Evolutionary conservation across 2,888 invertebrate genomes (phyloP).

Genomic region (Lypha dubia): DNA sequence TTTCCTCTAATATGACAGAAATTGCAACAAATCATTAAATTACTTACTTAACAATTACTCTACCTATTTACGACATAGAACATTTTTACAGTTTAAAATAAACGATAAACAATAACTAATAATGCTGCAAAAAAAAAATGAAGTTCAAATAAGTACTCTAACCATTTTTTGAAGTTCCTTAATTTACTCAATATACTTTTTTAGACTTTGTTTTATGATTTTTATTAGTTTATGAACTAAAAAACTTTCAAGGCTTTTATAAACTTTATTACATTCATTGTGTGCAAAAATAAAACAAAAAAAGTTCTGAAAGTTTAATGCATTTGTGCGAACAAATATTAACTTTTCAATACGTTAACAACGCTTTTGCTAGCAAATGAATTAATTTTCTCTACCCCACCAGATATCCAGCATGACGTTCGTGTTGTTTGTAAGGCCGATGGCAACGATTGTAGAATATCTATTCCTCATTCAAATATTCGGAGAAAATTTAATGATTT

Average conservation of each 20-base stretch:
- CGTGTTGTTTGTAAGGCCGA: too few species aligned
- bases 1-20: too few species aligned
- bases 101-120: too few species aligned
- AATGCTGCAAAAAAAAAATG: slow-evolving; percentile 1
- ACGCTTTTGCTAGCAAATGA: not conserved
- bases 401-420: too few species aligned
- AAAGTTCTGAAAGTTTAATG: slow-evolving; percentile 59
- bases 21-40: too few species aligned
- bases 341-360: slow-evolving; percentile 39
- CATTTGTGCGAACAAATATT: slow-evolving; percentile 57
- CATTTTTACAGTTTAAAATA: too few species aligned
- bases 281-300: slow-evolving; percentile 19
- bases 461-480: too few species aligned
- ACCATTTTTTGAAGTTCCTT: slow-evolving; percentile 36
- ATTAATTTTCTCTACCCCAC: too few species aligned
- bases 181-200: slow-evolving; percentile 14
- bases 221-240: slow-evolving; percentile 23
- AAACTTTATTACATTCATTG: slow-evolving; percentile 47
- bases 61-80: too few species aligned
- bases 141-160: slow-evolving; percentile 20
- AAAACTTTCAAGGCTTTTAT: slow-evolving; percentile 59
- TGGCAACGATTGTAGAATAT: too few species aligned
- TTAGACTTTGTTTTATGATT: not conserved
- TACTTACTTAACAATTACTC: too few species aligned
- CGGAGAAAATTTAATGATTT: too few species aligned